These are phyloP conservation scores for Squalus acanthias DNA, from an alignment of 2,797 vertebrate genomes.

Conservation along the genomic window DNA sequence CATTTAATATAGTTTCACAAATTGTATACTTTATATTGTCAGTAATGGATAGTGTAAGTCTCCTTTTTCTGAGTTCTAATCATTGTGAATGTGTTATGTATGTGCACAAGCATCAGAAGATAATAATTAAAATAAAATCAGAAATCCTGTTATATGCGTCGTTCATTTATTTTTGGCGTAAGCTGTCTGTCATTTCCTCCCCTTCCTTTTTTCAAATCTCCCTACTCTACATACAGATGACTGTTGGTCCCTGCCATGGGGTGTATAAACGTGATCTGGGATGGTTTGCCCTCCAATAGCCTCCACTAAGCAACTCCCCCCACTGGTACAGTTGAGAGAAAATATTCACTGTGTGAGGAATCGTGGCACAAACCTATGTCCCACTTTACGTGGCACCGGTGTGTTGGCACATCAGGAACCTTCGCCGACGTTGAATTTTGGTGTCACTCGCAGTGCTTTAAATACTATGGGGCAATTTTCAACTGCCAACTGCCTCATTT, in stretches of 20 bases:
- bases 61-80: background rate
- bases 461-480: background rate
- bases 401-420: too few relatives aligned
- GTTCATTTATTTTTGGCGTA: background rate
- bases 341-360: background rate
- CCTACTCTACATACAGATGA: background rate
- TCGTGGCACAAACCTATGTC: background rate
- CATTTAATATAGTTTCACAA: background rate
- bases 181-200: background rate
- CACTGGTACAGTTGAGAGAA: background rate
- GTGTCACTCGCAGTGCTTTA: background rate
- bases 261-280: background rate
- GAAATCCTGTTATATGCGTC: background rate
- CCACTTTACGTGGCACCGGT: background rate
- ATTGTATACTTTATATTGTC: slow-evolving; percentile 13
- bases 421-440: background rate
- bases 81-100: background rate
- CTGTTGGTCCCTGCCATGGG: background rate
- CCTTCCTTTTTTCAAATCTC: background rate
- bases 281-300: background rate
- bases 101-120: background rate
- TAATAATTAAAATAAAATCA: background rate
- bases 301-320: background rate
- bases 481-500: background rate
- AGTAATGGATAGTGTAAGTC: background rate